These are phyloP conservation scores for Euphydryas editha DNA, from an alignment of 2,888 invertebrate species.

Conservation along the genomic window DNA sequence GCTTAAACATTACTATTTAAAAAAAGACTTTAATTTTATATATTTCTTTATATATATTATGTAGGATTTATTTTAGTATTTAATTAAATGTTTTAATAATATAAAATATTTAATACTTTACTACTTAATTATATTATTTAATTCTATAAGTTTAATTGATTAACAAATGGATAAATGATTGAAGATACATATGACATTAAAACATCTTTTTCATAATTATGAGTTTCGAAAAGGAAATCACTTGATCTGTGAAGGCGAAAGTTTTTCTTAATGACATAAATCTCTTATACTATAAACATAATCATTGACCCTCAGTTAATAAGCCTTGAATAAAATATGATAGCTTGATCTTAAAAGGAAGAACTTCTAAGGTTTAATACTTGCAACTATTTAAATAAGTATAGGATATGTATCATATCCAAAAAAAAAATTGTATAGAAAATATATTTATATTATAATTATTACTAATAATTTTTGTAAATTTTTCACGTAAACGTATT, in stretches of 20 bases:
- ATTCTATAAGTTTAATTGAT: not conserved
- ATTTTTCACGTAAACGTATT: not conserved
- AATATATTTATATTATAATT: not conserved
- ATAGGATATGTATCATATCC: not conserved
- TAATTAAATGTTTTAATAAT: not conserved
- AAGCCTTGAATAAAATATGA: conserved; percentile 38
- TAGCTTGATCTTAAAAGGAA: conserved; percentile 41
- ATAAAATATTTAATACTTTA: not conserved
- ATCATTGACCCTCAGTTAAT: conserved; percentile 38
- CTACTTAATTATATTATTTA: not conserved
- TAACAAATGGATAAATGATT: not conserved
- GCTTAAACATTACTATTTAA: too few relatives aligned
- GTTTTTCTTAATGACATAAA: conserved; percentile 35
- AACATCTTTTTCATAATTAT: not conserved
- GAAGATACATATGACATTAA: not conserved
- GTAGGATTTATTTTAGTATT: not conserved
- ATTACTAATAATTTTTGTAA: too few relatives aligned
- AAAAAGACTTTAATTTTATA: too few relatives aligned
- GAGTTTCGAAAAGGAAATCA: conserved; percentile 17
- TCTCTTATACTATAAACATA: conserved; percentile 30
- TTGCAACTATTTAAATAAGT: conserved; percentile 13
- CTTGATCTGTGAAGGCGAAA: conserved; percentile 35
- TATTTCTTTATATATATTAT: not conserved
- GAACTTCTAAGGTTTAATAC: conserved; percentile 31
- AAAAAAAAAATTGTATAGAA: not conserved